phyloP scores from a whole-genome alignment of 2,797 vertebrate species.

The Emys orbicularis region DNA sequence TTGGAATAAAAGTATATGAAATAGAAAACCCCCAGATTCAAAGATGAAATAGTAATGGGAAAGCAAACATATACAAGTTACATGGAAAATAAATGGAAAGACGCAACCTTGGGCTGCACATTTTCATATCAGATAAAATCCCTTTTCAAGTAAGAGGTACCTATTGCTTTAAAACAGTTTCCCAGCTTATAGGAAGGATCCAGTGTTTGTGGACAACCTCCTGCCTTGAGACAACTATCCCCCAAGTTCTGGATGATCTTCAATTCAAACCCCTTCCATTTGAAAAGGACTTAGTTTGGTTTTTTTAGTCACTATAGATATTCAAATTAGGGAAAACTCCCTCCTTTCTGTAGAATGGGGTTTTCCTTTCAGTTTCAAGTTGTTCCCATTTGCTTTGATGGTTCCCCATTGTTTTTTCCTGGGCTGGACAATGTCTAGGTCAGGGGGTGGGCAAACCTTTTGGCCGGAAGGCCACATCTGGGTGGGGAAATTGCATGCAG shows the following conservation, averaged over 20 bases:
- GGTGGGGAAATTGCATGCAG: no score
- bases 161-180: neutral
- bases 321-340: neutral
- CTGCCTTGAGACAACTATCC: neutral
- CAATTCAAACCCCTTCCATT: neutral
- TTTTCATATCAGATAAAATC: neutral
- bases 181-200: neutral
- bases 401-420: neutral
- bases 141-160: neutral
- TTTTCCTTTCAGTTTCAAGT: neutral
- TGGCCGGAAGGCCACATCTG: no score
- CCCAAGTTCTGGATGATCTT: neutral
- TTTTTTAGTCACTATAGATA: neutral
- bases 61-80: neutral
- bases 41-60: neutral
- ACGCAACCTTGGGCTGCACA: neutral
- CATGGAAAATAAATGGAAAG: neutral
- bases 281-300: neutral
- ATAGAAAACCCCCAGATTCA: neutral
- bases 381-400: neutral
- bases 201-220: neutral
- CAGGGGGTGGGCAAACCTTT: no score
- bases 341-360: neutral
- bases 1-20: no score
- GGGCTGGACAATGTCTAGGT: neutral